Conservation (phyloP, 1,140 invertebrate genomes). For the Musca vetustissima region DNA sequence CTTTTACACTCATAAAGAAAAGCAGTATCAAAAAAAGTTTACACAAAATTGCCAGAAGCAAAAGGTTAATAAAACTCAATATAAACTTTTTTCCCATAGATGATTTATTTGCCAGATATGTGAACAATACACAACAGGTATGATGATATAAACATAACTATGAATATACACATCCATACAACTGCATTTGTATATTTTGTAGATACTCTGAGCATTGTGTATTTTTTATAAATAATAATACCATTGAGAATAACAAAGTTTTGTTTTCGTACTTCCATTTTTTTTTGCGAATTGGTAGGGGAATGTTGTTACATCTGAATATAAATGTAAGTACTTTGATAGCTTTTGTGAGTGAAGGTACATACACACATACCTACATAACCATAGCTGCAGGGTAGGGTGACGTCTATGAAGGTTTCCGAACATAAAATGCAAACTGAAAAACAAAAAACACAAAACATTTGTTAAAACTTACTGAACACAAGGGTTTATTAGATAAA, state of each 20-base stretch:
- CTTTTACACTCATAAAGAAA: neutral
- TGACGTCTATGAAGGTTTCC: no score
- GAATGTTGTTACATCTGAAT: neutral
- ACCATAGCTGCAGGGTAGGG: neutral
- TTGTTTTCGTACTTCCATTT: neutral
- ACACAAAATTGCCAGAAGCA: constrained; percentile 20
- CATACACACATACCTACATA: no score
- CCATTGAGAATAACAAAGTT: constrained; percentile 16
- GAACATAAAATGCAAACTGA: no score
- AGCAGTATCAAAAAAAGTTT: constrained; percentile 8
- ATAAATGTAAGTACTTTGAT: neutral
- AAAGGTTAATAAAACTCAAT: constrained; percentile 23
- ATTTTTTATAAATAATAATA: constrained; percentile 12
- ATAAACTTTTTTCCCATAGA: constrained; percentile 7
- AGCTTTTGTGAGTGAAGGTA: neutral
- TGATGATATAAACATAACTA: neutral
- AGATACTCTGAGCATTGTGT: no score
- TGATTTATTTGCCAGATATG: neutral
- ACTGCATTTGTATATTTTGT: no score
- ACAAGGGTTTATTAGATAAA: constrained; percentile 21
- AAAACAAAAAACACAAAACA: neutral
- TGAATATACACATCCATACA: neutral
- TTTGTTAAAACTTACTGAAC: constrained; percentile 20
- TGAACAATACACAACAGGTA: constrained; percentile 8
- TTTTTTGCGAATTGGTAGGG: no score